Percentiles rank a stretch among this genome's conserved stretches.
phyloP scores from a whole-genome alignment of 1,140 invertebrate genomes.

The Oryctes rhinoceros region DNA sequence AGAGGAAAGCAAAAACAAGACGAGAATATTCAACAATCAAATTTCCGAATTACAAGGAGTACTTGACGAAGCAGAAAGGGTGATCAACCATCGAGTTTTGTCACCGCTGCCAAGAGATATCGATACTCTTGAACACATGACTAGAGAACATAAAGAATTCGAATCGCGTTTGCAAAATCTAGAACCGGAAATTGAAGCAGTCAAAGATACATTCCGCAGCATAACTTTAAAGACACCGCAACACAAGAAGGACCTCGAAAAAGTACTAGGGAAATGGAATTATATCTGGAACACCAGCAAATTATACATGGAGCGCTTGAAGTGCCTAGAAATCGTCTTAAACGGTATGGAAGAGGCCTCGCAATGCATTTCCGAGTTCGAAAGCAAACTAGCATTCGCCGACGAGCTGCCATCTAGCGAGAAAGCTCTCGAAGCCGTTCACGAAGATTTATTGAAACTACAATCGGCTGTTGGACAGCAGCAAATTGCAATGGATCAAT shows the following conservation, averaged over 20 bases:
- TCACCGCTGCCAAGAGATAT: slow-evolving; percentile 85
- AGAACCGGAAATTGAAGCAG: slow-evolving; percentile 81
- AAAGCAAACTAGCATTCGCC: slow-evolving; percentile 86
- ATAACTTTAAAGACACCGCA: slow-evolving; percentile 88
- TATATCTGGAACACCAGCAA: slow-evolving; percentile 85
- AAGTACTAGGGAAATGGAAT: slow-evolving; percentile 91
- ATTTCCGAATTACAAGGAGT: slow-evolving; percentile 80
- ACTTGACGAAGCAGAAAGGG: slow-evolving; percentile 85
- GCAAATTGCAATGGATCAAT: slow-evolving; percentile 86
- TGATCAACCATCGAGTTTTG: slow-evolving; percentile 80
- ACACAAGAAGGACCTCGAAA: slow-evolving; percentile 88
- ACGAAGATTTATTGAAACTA: slow-evolving; percentile 79
- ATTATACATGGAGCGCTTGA: slow-evolving; percentile 89
- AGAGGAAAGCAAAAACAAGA: slow-evolving; percentile 90
- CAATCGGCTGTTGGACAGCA: slow-evolving; percentile 85
- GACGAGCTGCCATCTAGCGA: slow-evolving; percentile 84
- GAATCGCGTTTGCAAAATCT: slow-evolving; percentile 76
- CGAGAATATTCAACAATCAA: slow-evolving; percentile 85
- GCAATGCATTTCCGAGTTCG: slow-evolving; percentile 88
- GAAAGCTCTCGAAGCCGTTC: slow-evolving; percentile 73
- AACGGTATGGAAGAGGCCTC: slow-evolving; percentile 89
- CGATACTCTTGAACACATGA: slow-evolving; percentile 84
- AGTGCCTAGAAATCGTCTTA: slow-evolving; percentile 89
- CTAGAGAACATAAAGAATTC: slow-evolving; percentile 90
- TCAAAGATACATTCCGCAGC: slow-evolving; percentile 82